Evolutionary conservation across 2,888 invertebrate genomes (phyloP).

Genomic region (Timema cristinae): DNA sequence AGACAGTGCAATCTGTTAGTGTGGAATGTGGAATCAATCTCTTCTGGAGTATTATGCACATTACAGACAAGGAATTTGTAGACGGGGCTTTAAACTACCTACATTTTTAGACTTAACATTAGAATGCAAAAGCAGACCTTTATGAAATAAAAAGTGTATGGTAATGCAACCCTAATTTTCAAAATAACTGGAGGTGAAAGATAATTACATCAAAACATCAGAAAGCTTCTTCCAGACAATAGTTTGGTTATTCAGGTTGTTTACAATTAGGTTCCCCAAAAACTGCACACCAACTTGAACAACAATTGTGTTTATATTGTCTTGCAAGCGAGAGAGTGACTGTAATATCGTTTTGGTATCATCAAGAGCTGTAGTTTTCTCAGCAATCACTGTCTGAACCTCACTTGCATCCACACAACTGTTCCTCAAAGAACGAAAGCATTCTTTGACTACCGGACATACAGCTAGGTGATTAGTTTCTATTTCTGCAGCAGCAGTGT

Average conservation of each 20-base stretch:
- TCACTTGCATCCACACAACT: constrained; percentile 52
- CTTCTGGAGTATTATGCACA: too few species aligned
- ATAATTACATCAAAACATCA: constrained; percentile 51
- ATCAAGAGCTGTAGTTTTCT: constrained; percentile 50
- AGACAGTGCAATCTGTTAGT: too few species aligned
- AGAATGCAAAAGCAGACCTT: too few species aligned
- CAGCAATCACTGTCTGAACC: constrained; percentile 53
- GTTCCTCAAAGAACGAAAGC: constrained; percentile 52
- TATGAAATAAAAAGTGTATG: too few species aligned
- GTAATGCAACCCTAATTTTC: too few species aligned
- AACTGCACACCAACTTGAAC: constrained; percentile 55
- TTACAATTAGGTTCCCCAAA: constrained; percentile 54
- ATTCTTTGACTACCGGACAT: constrained; percentile 42
- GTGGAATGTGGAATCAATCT: too few species aligned
- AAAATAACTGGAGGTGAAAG: constrained; percentile 36
- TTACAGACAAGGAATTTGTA: too few species aligned
- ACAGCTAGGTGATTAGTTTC: not conserved
- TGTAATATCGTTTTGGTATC: constrained; percentile 51
- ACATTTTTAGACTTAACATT: too few species aligned
- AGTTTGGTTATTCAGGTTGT: constrained; percentile 52
- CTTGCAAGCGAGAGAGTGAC: constrained; percentile 49
- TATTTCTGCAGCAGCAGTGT: not conserved
- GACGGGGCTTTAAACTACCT: too few species aligned
- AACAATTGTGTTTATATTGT: constrained; percentile 49
- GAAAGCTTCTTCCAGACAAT: constrained; percentile 54